Evolutionary conservation across 2,113 vertebrate species (phyloP), one percentile per base, ranked within the genome.

Genomic region (Elgaria multicarinata): DNA sequence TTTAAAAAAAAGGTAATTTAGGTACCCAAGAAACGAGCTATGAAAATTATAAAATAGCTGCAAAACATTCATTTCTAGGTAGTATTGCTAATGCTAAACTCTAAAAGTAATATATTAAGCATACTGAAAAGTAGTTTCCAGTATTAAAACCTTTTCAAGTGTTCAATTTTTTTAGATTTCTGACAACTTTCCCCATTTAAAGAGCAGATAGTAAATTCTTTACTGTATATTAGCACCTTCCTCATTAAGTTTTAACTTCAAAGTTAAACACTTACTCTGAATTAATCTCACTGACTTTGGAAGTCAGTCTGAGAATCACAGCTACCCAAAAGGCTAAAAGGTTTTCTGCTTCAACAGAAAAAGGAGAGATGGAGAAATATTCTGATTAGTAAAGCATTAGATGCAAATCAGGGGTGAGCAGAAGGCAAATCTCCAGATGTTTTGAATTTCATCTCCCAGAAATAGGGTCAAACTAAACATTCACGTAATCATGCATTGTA

Each of bases 291-390:
- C 13, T 77, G 42, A 67, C 39, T 77, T 77, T 76, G 55, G 58
- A 85, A 28, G 22, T 86, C 50, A 75, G 50, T 72, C 58, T 74
- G 84, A 42, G 83, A 69, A 39, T 55, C 50, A 28, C 7, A 66
- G 26, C 28, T 66, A 42, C 24, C 39, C 39, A 31, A 14, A 13
- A 93, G 88, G 74, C 87, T 74, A 78, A 92, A 89, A 93, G 81
- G 71, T 91, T 89, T 93, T 77, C 75, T 79, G 93, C 24, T 18
- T 36, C n/a, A 36, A 24, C 22, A 55, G 87, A 86, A 87, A 88
- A 78, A 90, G 89, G 58, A 93, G 92, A 90, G 94, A 36, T 85
- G 92, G 83, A 92, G 91, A 92, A 94, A 92, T 89, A 76, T 55
- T 78, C 86, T 90, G 67, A 78, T 94, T 88, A 82, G 92, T 92